Evolutionary conservation across 2,797 vertebrate genomes (phyloP).

Genomic region (Lagocephalus sceleratus): DNA sequence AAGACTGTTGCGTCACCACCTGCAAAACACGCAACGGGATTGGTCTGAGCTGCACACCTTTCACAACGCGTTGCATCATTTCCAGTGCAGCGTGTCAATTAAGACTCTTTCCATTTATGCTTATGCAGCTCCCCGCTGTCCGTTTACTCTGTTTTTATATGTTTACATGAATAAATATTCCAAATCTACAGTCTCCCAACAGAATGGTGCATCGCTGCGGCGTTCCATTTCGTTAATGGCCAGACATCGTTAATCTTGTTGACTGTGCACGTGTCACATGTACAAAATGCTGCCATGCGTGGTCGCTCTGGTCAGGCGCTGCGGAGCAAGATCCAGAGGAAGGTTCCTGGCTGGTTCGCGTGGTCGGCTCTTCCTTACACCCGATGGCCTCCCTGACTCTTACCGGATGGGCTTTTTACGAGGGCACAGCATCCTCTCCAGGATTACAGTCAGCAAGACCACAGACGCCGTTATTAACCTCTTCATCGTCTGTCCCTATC

Average conservation of each 20-base stretch:
- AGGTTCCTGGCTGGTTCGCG: constrained; percentile 29
- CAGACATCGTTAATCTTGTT: constrained; percentile 34
- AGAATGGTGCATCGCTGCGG: constrained; percentile 31
- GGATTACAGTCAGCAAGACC: constrained; percentile 1
- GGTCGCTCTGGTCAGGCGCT: constrained; percentile 9
- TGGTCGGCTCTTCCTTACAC: constrained; percentile 27
- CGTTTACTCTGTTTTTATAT: constrained; percentile 2
- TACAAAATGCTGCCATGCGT: constrained; percentile 18
- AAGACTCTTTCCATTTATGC: neutral
- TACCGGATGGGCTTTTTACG: constrained; percentile 3
- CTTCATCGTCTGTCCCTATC: neutral
- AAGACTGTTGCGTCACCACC: neutral
- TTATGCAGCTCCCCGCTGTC: neutral
- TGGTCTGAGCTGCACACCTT: neutral
- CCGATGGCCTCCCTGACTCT: constrained; percentile 16
- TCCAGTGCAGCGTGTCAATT: too few relatives aligned
- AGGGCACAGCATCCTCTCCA: neutral
- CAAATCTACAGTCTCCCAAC: constrained; percentile 19
- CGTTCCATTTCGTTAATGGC: constrained; percentile 51
- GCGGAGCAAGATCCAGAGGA: constrained; percentile 15
- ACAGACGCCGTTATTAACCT: neutral
- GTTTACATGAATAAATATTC: constrained; percentile 17
- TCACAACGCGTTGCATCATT: neutral
- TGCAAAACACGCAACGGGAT: neutral
- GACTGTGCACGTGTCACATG: constrained; percentile 38